Evolutionary conservation across 2,888 invertebrate genomes (phyloP).

Genomic region (Calameuta idolon): DNA sequence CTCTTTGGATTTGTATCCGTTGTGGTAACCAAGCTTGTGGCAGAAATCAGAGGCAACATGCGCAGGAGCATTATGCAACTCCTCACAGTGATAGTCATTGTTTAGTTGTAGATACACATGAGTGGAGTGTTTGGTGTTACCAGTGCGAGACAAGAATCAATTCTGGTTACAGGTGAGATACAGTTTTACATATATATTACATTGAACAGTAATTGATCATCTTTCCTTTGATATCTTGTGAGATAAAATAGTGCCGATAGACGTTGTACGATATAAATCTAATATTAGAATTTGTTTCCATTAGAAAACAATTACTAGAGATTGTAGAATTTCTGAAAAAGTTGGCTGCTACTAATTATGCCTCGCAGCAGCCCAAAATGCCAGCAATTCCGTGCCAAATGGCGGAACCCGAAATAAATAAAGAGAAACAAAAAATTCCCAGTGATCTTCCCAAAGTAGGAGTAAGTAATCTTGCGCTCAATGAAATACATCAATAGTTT

Average conservation of each 20-base stretch:
- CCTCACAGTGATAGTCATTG: constrained; percentile 83
- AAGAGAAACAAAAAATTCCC: constrained; percentile 34
- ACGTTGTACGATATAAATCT: too few species aligned
- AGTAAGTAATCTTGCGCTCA: constrained; percentile 30
- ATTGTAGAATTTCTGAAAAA: constrained; percentile 81
- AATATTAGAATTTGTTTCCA: neutral
- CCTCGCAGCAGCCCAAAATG: constrained; percentile 36
- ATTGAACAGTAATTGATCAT: neutral
- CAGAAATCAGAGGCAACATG: constrained; percentile 76
- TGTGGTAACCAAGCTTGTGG: constrained; percentile 86
- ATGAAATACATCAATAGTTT: constrained; percentile 10
- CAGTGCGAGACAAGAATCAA: constrained; percentile 80
- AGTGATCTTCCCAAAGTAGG: constrained; percentile 49
- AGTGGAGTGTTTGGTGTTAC: constrained; percentile 84
- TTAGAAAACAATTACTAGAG: constrained; percentile 77
- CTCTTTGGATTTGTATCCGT: constrained; percentile 83
- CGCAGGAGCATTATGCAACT: constrained; percentile 79
- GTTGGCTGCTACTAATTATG: constrained; percentile 59
- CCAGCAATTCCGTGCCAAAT: constrained; percentile 22
- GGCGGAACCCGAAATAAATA: constrained; percentile 14
- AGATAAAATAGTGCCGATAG: neutral
- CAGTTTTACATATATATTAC: neutral
- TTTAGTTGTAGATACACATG: constrained; percentile 78
- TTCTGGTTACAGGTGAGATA: constrained; percentile 63
- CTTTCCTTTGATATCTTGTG: neutral